Conservation (phyloP, 2,888 invertebrate genomes). For the Geotrupes spiniger region DNA sequence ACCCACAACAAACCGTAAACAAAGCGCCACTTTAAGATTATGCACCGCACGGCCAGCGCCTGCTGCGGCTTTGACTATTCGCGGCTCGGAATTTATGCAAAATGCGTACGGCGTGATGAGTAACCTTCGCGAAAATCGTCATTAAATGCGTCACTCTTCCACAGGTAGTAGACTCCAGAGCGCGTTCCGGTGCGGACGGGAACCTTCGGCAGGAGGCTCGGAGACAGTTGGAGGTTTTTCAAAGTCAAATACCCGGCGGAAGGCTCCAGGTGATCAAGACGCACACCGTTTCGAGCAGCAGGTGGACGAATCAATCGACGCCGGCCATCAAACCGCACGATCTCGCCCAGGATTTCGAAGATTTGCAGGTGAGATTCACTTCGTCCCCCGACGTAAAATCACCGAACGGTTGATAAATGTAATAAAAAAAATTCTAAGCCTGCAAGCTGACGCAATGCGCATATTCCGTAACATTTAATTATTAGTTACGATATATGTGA, state of each 20-base stretch:
- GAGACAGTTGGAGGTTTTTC: conserved; percentile 65
- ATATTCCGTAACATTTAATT: too few relatives aligned
- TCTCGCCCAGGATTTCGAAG: conserved; percentile 39
- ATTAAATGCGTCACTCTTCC: conserved; percentile 16
- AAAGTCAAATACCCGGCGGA: conserved; percentile 66
- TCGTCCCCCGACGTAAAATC: background rate
- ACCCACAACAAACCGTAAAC: too few relatives aligned
- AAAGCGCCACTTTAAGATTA: too few relatives aligned
- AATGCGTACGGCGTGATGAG: conserved; percentile 26
- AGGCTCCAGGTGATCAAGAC: conserved; percentile 67
- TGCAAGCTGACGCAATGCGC: too few relatives aligned
- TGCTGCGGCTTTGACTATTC: too few relatives aligned
- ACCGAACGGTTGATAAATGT: background rate
- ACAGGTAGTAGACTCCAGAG: conserved; percentile 56
- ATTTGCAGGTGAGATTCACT: conserved; percentile 41
- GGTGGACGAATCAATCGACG: conserved; percentile 36
- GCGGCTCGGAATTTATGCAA: conserved; percentile 24
- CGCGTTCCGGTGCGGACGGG: conserved; percentile 54
- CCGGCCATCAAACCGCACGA: conserved; percentile 10
- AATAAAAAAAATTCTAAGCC: background rate
- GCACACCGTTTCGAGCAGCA: conserved; percentile 47
- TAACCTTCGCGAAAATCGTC: conserved; percentile 30
- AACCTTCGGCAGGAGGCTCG: conserved; percentile 54
- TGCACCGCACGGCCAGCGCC: too few relatives aligned
- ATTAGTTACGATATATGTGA: too few relatives aligned